These are phyloP conservation scores for cattle (Bos taurus) DNA, from an alignment of 2,113 vertebrate species.

Conservation along the genomic window ARS-UCD2.0 NC_037328.1:14718501-14719000, in stretches of 20 bases:
- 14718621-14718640: neutral
- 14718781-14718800: neutral
- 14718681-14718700: neutral
- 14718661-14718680: neutral
- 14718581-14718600: neutral
- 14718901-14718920: neutral
- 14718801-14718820: neutral
- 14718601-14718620: neutral
- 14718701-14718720: neutral
- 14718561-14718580: neutral
- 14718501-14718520: rapidly evolving
- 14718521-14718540: neutral
- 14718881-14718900: neutral
- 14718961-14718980: neutral
- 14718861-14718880: rapidly evolving
- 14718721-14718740: neutral
- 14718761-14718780: neutral
- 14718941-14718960: neutral
- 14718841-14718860: neutral
- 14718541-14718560: neutral
- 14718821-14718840: neutral
- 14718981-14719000: neutral
- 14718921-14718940: neutral
- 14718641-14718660: neutral
- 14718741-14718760: neutral